These are phyloP conservation scores for Drosophila anceps DNA, from an alignment of 2,888 invertebrate genomes.

Conservation along the genomic window DNA sequence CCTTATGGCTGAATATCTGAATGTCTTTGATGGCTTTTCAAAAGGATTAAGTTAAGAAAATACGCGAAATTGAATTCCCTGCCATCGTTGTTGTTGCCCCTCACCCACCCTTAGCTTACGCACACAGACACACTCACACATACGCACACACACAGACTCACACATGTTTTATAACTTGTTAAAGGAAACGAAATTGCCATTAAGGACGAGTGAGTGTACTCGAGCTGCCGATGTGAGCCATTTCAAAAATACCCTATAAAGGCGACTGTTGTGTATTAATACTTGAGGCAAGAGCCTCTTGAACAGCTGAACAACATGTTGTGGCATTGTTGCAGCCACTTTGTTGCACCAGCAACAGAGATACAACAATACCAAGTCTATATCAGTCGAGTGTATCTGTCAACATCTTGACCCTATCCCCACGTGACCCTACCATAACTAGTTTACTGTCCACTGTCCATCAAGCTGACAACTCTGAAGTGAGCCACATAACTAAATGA, in stretches of 20 bases:
- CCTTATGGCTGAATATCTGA: not conserved
- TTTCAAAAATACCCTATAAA: slow-evolving; percentile 38
- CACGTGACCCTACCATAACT: not conserved
- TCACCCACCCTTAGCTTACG: not conserved
- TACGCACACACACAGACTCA: slow-evolving; percentile 2
- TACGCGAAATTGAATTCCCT: slow-evolving; percentile 75
- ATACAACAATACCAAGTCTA: not conserved
- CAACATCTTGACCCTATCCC: not conserved
- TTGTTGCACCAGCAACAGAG: not conserved
- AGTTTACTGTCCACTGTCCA: not conserved
- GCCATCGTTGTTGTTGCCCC: slow-evolving; percentile 23
- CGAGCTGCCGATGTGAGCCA: not conserved
- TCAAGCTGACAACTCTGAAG: not conserved
- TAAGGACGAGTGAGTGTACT: slow-evolving; percentile 42
- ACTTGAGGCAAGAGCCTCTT: not conserved
- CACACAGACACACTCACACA: not conserved
- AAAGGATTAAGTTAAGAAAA: slow-evolving; percentile 70
- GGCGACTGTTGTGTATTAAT: not conserved
- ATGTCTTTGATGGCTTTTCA: slow-evolving; percentile 42
- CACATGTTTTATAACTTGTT: slow-evolving; percentile 55
- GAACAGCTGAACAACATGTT: not conserved
- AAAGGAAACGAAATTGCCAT: slow-evolving; percentile 68
- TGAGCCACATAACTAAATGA: slow-evolving; percentile 1
- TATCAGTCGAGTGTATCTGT: slow-evolving; percentile 28
- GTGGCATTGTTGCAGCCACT: slow-evolving; percentile 2